A percentile compares a stretch with the other conserved stretches of the same genome.
Evolutionary conservation across 2,113 vertebrate species (phyloP).

Genomic region (Mus pahari): DNA sequence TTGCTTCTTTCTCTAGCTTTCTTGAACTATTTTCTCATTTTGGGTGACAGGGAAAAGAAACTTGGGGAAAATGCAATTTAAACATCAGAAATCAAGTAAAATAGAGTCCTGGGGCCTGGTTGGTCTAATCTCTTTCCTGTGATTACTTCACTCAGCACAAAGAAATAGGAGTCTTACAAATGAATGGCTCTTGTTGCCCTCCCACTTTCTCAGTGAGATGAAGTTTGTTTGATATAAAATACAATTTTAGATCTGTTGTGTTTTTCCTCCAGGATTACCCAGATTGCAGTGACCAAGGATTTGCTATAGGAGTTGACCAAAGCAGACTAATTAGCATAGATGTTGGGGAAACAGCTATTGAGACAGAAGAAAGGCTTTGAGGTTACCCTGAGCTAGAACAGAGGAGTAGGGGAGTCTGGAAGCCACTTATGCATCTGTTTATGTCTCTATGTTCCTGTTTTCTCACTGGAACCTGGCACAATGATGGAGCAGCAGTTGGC

Average conservation of each 20-base stretch:
- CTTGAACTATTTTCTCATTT: background rate
- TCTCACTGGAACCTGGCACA: background rate
- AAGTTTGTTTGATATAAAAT: conserved; percentile 85
- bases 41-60: background rate
- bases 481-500: background rate
- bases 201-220: background rate
- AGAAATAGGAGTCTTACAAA: background rate
- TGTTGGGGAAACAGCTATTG: conserved; percentile 93
- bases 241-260: conserved; percentile 91
- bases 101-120: background rate
- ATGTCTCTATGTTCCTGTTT: background rate
- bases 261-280: conserved; percentile 84
- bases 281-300: conserved; percentile 90
- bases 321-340: conserved; percentile 89
- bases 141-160: background rate
- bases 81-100: background rate
- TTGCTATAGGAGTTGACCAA: conserved; percentile 92
- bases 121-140: background rate
- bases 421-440: background rate
- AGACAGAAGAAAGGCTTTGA: conserved; percentile 45
- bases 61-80: background rate
- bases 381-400: background rate
- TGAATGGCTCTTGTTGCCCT: background rate
- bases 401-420: background rate
- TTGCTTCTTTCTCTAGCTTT: background rate